These are phyloP conservation scores for Cheilosia vulpina DNA, from an alignment of 2,888 invertebrate species.

Conservation along the genomic window DNA sequence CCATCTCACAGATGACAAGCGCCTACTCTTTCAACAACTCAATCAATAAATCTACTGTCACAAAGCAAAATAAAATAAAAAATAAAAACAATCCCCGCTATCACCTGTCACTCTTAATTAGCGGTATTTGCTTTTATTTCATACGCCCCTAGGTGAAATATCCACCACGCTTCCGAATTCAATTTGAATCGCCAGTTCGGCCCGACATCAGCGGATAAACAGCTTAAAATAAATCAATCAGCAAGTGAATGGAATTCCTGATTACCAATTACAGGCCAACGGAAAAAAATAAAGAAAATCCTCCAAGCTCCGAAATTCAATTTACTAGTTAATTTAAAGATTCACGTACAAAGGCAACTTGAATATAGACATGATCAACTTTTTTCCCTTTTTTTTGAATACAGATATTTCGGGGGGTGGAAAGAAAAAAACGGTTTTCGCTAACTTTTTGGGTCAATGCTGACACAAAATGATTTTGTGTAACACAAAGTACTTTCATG, in stretches of 20 bases:
- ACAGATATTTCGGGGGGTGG: background rate
- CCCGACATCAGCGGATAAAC: constrained; percentile 56
- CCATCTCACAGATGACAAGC: too few relatives aligned
- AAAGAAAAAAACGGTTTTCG: background rate
- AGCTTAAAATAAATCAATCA: constrained; percentile 72
- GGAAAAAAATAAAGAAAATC: constrained; percentile 28
- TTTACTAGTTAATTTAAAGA: constrained; percentile 58
- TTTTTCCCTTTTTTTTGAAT: background rate
- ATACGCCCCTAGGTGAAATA: background rate
- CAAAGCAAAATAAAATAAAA: background rate
- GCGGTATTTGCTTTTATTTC: constrained; percentile 50
- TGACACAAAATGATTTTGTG: constrained; percentile 59
- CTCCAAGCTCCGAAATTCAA: constrained; percentile 45
- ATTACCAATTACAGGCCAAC: constrained; percentile 55
- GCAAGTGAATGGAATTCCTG: constrained; percentile 63
- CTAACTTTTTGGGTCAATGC: constrained; percentile 46
- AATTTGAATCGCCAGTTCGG: constrained; percentile 32
- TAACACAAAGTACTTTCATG: constrained; percentile 58
- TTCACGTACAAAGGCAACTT: constrained; percentile 38
- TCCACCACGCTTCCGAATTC: constrained; percentile 27
- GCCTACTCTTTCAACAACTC: too few relatives aligned
- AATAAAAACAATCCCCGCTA: constrained; percentile 8
- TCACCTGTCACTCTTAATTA: constrained; percentile 66
- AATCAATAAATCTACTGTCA: too few relatives aligned
- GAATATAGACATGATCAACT: constrained; percentile 50